phyloP scores from a whole-genome alignment of 2,797 vertebrate species.

The Coregonus suidteri region DNA sequence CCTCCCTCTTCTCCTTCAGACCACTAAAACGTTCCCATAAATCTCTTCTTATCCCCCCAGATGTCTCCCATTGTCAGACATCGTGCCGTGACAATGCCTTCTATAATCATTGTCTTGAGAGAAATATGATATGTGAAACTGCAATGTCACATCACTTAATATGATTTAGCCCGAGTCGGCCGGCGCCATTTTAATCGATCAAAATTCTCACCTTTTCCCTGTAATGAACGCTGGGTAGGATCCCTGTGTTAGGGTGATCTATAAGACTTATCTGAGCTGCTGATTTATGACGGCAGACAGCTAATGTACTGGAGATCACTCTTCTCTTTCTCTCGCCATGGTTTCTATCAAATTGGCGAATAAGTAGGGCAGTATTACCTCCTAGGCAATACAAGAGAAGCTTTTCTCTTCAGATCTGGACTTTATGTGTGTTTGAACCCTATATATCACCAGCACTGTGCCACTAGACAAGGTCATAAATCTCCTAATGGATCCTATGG shows the following conservation, averaged over 20 bases:
- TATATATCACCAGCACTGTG: slow-evolving; percentile 4
- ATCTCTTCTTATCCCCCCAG: slow-evolving; percentile 81
- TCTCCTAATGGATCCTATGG: slow-evolving; percentile 12
- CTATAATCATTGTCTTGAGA: slow-evolving; percentile 94
- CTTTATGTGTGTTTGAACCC: slow-evolving; percentile 25
- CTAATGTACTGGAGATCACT: slow-evolving; percentile 69
- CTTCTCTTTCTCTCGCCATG: slow-evolving; percentile 13
- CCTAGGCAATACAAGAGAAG: slow-evolving; percentile 29
- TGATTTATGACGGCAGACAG: slow-evolving; percentile 85
- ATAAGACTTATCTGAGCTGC: slow-evolving; percentile 82
- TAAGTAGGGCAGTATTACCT: slow-evolving; percentile 68
- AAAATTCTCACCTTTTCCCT: slow-evolving; percentile 87
- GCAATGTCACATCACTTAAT: slow-evolving; percentile 95
- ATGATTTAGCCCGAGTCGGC: slow-evolving; percentile 92
- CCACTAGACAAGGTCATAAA: slow-evolving; percentile 12
- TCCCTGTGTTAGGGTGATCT: slow-evolving; percentile 88
- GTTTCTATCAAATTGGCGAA: slow-evolving; percentile 70
- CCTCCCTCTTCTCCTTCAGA: slow-evolving; percentile 76
- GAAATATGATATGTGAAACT: slow-evolving; percentile 98
- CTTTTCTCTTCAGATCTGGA: slow-evolving; percentile 23
- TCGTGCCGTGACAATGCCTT: slow-evolving; percentile 91
- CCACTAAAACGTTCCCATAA: slow-evolving; percentile 91
- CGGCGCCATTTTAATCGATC: slow-evolving; percentile 95
- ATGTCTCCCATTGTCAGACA: slow-evolving; percentile 92
- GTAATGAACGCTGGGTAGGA: slow-evolving; percentile 90